These are phyloP conservation scores for Psilopsiagon aymara DNA, from an alignment of 2,113 vertebrate genomes.

Conservation along the genomic window DNA sequence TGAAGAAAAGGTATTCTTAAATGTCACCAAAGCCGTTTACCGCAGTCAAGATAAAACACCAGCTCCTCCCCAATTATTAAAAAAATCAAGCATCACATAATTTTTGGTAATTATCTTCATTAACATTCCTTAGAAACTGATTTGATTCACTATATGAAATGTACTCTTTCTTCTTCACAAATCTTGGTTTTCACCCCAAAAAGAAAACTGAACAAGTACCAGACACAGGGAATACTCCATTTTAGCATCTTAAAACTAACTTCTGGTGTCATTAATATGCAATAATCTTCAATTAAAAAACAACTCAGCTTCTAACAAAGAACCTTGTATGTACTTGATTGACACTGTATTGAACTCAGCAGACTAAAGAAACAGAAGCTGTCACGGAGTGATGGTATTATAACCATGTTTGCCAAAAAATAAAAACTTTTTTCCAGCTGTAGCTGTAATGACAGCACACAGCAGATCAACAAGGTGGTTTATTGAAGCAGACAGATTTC, in stretches of 20 bases:
- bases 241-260: not conserved
- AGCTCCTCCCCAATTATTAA: conserved; percentile 68
- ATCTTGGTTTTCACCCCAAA: conserved; percentile 17
- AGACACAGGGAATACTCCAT: not conserved
- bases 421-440: not conserved
- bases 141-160: conserved; percentile 48
- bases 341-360: not conserved
- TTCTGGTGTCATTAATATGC: not conserved
- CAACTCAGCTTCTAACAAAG: not conserved
- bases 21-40: conserved; percentile 46
- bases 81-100: conserved; percentile 65
- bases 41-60: conserved; percentile 46
- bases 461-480: not conserved
- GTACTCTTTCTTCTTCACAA: not conserved
- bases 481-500: not conserved
- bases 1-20: conserved; percentile 10
- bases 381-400: not conserved
- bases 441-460: not conserved
- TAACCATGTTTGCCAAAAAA: not conserved
- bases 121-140: conserved; percentile 62
- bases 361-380: not conserved
- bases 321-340: not conserved
- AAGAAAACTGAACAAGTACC: not conserved
- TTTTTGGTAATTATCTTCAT: conserved; percentile 72
- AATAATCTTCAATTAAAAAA: not conserved